Conservation (phyloP, 1,140 invertebrate species). For the Platyscapa corneri region DNA sequence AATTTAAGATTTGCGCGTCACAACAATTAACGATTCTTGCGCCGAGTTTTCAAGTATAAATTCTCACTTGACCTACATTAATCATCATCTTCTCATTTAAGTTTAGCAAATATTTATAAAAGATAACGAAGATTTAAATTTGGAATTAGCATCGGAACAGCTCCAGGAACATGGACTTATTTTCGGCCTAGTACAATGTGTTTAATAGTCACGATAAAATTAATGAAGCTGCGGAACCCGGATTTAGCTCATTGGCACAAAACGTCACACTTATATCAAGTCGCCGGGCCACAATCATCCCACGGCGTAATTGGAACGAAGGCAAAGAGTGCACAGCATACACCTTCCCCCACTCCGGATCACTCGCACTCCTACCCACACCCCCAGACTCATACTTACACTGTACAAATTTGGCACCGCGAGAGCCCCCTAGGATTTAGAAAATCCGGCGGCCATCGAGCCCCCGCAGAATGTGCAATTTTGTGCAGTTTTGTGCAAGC, state of each 20-base stretch:
- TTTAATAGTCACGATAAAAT: slow-evolving; percentile 19
- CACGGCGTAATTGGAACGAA: slow-evolving; percentile 2
- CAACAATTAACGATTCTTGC: no score
- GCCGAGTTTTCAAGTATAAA: background rate
- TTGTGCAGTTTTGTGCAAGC: no score
- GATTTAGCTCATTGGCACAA: slow-evolving; percentile 34
- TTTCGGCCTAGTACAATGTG: background rate
- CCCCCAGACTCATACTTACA: background rate
- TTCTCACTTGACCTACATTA: background rate
- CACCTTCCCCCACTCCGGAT: no score
- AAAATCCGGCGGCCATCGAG: slow-evolving; percentile 1
- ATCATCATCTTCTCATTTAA: background rate
- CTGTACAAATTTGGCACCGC: slow-evolving; percentile 15
- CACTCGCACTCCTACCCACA: background rate
- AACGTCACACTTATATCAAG: slow-evolving; percentile 13
- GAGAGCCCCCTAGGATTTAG: background rate
- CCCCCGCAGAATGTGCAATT: background rate
- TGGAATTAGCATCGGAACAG: background rate
- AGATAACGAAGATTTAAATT: background rate
- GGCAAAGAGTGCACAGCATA: background rate
- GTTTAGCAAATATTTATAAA: background rate
- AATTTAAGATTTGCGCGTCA: no score
- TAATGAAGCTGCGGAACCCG: background rate
- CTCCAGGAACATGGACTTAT: background rate
- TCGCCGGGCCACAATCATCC: slow-evolving; percentile 16